A percentile compares a stretch with the other conserved stretches of the same genome.
These are phyloP conservation scores for Monomorium pharaonis DNA, from an alignment of 1,140 invertebrate genomes.

Conservation along the genomic window DNA sequence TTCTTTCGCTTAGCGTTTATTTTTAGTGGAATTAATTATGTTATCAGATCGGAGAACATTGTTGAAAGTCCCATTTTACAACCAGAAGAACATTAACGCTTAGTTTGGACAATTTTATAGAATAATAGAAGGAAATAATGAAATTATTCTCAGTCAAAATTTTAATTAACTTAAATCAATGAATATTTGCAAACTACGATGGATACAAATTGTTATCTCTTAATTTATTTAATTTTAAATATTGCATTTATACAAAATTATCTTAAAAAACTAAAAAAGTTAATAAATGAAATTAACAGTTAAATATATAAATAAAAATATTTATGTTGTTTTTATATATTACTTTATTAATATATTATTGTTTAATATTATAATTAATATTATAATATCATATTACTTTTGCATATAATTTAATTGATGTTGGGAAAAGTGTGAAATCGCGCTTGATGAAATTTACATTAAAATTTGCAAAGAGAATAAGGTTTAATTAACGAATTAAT, in stretches of 20 bases:
- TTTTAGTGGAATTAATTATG: constrained; percentile 39
- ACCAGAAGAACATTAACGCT: neutral
- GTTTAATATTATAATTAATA: neutral
- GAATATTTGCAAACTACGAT: neutral
- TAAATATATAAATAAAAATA: too few species aligned
- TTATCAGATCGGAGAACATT: constrained; percentile 19
- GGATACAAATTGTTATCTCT: neutral
- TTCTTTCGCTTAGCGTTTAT: neutral
- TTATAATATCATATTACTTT: neutral
- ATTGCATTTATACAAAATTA: neutral
- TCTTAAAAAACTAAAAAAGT: neutral
- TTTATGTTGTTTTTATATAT: neutral
- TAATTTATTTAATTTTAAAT: neutral
- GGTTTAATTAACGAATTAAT: neutral
- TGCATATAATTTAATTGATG: neutral
- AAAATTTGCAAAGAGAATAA: too few species aligned
- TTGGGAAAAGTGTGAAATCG: neutral
- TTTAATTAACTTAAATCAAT: neutral
- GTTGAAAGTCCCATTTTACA: neutral
- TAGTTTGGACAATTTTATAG: constrained; percentile 3
- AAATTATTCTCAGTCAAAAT: neutral
- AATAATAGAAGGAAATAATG: neutral
- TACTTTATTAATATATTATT: neutral
- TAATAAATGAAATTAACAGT: too few species aligned
- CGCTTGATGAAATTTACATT: too few species aligned